Conservation (phyloP, 2,888 invertebrate genomes). For the Macrostomum cliftonense region DNA sequence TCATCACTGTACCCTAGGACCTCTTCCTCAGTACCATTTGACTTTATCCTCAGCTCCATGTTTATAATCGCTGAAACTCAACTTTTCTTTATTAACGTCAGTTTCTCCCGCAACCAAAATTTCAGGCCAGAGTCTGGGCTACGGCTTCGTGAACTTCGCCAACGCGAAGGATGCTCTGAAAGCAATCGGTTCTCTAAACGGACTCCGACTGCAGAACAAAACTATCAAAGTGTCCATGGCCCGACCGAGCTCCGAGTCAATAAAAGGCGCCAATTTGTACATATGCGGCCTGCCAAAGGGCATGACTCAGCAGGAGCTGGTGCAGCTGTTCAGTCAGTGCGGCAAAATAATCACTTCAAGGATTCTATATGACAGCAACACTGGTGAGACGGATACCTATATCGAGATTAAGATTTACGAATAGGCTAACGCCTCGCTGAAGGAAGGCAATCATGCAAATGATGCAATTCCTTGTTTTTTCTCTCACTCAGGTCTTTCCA, state of each 20-base stretch:
- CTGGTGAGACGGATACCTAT: conserved; percentile 17
- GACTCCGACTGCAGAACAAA: conserved; percentile 91
- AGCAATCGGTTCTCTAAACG: conserved; percentile 91
- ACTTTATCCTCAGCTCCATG: too few relatives aligned
- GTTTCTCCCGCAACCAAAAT: too few relatives aligned
- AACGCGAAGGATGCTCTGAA: conserved; percentile 91
- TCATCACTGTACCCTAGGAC: too few relatives aligned
- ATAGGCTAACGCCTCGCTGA: too few relatives aligned
- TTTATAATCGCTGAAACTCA: too few relatives aligned
- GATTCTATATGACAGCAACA: conserved; percentile 38
- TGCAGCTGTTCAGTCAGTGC: conserved; percentile 35
- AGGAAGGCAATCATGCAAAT: too few relatives aligned
- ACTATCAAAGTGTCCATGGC: conserved; percentile 61
- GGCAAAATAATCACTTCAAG: conserved; percentile 38
- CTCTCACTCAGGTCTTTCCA: conserved; percentile 45
- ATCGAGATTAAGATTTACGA: too few relatives aligned
- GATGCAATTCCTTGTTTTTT: too few relatives aligned
- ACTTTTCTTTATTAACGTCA: too few relatives aligned
- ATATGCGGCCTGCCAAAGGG: conserved; percentile 37
- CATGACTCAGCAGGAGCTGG: conserved; percentile 38
- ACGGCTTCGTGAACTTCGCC: conserved; percentile 98
- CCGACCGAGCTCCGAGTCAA: conserved; percentile 38
- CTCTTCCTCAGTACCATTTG: too few relatives aligned
- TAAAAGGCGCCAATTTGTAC: conserved; percentile 39
- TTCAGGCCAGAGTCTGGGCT: conserved; percentile 63